Conservation (phyloP, 2,888 invertebrate species). For the Metacarcinus magister region DNA sequence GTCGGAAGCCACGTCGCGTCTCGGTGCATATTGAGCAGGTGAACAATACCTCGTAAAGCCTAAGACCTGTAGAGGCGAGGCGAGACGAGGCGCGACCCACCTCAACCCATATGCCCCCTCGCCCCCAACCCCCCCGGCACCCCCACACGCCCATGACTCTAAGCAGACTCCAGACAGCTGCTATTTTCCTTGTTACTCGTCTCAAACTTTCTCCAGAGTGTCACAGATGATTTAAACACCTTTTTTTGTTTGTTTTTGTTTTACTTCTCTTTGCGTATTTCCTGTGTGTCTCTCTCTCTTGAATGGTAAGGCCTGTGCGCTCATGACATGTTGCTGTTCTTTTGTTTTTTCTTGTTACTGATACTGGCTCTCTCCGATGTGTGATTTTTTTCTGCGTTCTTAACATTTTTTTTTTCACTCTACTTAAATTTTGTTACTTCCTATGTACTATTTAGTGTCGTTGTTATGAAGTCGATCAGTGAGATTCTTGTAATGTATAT, state of each 20-base stretch:
- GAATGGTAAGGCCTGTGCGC: no score
- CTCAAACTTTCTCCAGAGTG: not conserved
- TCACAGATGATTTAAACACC: not conserved
- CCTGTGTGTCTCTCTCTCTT: no score
- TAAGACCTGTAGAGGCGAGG: not conserved
- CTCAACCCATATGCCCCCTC: not conserved
- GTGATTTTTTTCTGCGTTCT: not conserved
- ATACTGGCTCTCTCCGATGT: not conserved
- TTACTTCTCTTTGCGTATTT: not conserved
- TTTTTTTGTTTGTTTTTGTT: not conserved
- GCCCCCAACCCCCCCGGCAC: no score
- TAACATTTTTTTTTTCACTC: not conserved
- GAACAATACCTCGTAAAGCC: constrained; percentile 36
- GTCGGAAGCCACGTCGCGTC: constrained; percentile 10
- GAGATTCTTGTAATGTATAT: no score
- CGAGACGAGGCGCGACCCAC: not conserved
- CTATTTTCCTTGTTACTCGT: not conserved
- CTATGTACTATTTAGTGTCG: no score
- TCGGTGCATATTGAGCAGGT: not conserved
- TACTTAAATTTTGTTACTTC: no score
- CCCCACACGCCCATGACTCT: not conserved
- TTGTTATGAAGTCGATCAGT: no score
- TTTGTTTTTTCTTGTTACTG: not conserved
- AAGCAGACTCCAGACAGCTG: not conserved
- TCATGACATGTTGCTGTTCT: not conserved